Base-by-base conservation (phyloP, 2,113 vertebrate species). In the Gasterosteus aculeatus region DNA sequence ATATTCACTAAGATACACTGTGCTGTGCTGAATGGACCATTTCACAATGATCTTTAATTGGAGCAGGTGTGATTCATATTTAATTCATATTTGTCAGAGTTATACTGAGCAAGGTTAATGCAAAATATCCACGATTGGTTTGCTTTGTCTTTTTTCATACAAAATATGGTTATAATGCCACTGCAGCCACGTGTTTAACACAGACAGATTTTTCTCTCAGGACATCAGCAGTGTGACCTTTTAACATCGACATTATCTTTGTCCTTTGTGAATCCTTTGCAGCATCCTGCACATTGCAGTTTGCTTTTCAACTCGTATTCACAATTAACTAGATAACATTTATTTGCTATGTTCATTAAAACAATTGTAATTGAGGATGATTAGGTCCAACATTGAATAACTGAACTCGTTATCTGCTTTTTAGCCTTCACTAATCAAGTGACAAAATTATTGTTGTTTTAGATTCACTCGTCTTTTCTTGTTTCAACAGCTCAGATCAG, bases 401-500 rank as follows among this genome's bases (percentile, higher is more conserved):
- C 7, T 26, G 11, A 9, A 35, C 15, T 0, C 19, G 14, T 67
- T 26, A 41, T 0, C 1, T 26, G 19, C 1, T 38, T 22, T 67
- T 53, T 38, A 56, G 15, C 7, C 1, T 8, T 47, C 12, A 14
- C 15, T 8, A 10, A 31, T 42, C 26, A 14, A 15, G 14, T 26
- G n/a, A 29, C 19, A 41, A 3, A 39, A 16, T 26, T 63, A 7
- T 31, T 31, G 15, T 10, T 26, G 0, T 67, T 6, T 42, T 0
- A 58, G 56, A 16, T 16, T 47, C 19, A 26, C 10, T 11, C 5
- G 7, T 2, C 19, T 0, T 49, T 31, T 60, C 10, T 5, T 78
- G 11, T 83, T 59, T 78, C 5, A 44, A 10, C 80, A 95, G 94
- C 72, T 75, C 59, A 93, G 72, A 92, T 95, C 71, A 22, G 22